Evolutionary conservation across 2,888 invertebrate genomes (phyloP).

Genomic region (Drosophila mulleri): DNA sequence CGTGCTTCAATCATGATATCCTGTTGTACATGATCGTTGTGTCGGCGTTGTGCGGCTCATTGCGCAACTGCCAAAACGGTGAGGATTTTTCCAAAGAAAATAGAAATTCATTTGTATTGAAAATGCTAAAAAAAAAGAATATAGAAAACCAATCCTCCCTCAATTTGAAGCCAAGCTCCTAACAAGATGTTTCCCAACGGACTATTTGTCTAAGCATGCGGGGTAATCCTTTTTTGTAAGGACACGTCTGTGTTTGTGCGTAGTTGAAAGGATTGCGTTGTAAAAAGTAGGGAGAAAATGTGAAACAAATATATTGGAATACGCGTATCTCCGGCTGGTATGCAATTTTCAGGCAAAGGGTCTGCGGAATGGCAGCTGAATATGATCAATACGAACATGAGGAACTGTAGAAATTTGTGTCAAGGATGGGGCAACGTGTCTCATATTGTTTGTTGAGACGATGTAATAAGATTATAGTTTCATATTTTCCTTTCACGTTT

Average conservation of each 20-base stretch:
- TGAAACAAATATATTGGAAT: conserved; percentile 77
- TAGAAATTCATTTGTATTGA: conserved; percentile 56
- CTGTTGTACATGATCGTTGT: conserved; percentile 46
- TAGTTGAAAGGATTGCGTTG: conserved; percentile 72
- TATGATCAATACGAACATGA: conserved; percentile 51
- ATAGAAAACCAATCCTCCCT: conserved; percentile 75
- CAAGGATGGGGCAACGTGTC: conserved; percentile 57
- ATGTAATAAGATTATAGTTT: conserved; percentile 79
- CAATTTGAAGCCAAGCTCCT: conserved; percentile 67
- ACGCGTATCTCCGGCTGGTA: conserved; percentile 76
- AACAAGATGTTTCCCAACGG: conserved; percentile 74
- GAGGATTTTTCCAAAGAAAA: conserved; percentile 49
- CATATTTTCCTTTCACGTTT: conserved; percentile 60
- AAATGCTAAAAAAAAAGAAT: conserved; percentile 50
- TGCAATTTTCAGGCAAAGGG: conserved; percentile 54
- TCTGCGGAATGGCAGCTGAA: conserved; percentile 72
- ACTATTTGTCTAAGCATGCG: conserved; percentile 69
- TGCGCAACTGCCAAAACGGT: conserved; percentile 71
- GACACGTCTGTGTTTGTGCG: conserved; percentile 70
- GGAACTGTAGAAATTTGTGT: conserved; percentile 44
- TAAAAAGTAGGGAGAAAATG: conserved; percentile 48
- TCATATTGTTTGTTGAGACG: conserved; percentile 68
- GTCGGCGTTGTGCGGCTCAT: conserved; percentile 78
- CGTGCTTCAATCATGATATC: conserved; percentile 62
- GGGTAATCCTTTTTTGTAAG: conserved; percentile 84